Conservation (phyloP, 2,888 invertebrate genomes). For the Serripes groenlandicus region DNA sequence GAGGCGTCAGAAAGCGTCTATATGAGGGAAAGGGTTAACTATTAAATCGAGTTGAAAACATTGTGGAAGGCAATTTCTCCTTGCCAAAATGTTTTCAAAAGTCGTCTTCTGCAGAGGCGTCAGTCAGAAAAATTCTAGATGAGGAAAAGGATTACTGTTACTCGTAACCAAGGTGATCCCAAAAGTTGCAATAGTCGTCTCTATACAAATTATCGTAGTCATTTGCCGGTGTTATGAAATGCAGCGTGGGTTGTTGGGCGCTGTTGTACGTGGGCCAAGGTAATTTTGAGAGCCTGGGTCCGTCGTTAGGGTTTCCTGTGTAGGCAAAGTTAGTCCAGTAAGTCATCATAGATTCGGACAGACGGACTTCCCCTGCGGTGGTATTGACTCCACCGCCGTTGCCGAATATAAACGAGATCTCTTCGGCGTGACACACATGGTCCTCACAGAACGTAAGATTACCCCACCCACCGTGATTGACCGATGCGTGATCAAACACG, state of each 20-base stretch:
- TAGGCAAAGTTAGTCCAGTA: constrained; percentile 84
- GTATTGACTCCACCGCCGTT: constrained; percentile 22
- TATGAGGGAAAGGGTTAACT: too few relatives aligned
- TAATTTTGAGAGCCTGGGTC: constrained; percentile 33
- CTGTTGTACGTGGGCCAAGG: constrained; percentile 70
- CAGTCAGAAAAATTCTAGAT: too few relatives aligned
- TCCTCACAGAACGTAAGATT: constrained; percentile 74
- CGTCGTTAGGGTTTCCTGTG: constrained; percentile 74
- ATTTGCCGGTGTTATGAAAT: constrained; percentile 72
- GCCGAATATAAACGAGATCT: constrained; percentile 76
- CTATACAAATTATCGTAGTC: constrained; percentile 59
- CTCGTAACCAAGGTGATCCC: constrained; percentile 79
- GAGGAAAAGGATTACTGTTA: constrained; percentile 58
- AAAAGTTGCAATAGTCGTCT: constrained; percentile 74
- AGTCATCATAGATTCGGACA: constrained; percentile 69
- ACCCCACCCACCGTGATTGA: constrained; percentile 72
- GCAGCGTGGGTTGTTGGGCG: constrained; percentile 46
- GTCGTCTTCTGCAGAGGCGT: too few relatives aligned
- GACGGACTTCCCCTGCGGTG: constrained; percentile 68
- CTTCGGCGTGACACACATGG: constrained; percentile 80
- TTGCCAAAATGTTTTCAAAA: too few relatives aligned
- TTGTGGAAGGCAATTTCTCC: too few relatives aligned
- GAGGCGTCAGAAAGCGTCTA: too few relatives aligned
- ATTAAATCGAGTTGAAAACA: too few relatives aligned
- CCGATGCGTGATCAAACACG: constrained; percentile 76